A percentile compares a stretch with the other conserved stretches of the same genome.
These are phyloP conservation scores for Drosophila insularis DNA, from an alignment of 1,140 invertebrate species.

Conservation along the genomic window DNA sequence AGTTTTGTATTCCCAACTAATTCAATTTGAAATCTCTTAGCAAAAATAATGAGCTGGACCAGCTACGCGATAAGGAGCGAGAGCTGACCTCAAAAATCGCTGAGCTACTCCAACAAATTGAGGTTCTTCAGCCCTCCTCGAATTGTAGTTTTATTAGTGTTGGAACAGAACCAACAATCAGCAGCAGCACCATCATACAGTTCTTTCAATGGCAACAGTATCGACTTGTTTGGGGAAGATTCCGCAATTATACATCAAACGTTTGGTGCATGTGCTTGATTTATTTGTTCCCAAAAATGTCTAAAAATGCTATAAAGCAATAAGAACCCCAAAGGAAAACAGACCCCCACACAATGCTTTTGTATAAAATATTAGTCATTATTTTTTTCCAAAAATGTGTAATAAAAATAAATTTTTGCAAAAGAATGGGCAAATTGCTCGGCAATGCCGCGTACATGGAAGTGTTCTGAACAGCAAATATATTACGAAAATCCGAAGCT, in stretches of 20 bases:
- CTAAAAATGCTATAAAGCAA: background rate
- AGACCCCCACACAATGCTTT: too few relatives aligned
- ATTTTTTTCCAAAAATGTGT: background rate
- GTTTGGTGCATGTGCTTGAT: conserved; percentile 11
- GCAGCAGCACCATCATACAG: background rate
- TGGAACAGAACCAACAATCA: background rate
- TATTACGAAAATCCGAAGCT: conserved; percentile 83
- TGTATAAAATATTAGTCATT: background rate
- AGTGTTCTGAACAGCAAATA: conserved; percentile 83
- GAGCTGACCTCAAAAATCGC: background rate
- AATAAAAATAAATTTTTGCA: conserved; percentile 37
- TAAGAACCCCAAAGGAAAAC: too few relatives aligned
- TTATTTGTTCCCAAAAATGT: conserved; percentile 14
- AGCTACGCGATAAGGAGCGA: background rate
- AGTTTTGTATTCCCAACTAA: background rate
- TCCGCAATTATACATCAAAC: background rate
- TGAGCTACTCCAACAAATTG: conserved; percentile 12
- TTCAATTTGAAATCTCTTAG: background rate
- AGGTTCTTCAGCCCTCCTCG: background rate
- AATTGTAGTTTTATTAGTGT: background rate
- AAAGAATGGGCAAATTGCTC: conserved; percentile 83
- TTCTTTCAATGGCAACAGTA: background rate
- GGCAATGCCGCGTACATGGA: conserved; percentile 82
- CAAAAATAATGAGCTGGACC: conserved; percentile 7
- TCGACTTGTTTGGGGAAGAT: background rate